Base-by-base conservation (phyloP, 2,888 invertebrate genomes). In the Dicranocentrus wangi region DNA sequence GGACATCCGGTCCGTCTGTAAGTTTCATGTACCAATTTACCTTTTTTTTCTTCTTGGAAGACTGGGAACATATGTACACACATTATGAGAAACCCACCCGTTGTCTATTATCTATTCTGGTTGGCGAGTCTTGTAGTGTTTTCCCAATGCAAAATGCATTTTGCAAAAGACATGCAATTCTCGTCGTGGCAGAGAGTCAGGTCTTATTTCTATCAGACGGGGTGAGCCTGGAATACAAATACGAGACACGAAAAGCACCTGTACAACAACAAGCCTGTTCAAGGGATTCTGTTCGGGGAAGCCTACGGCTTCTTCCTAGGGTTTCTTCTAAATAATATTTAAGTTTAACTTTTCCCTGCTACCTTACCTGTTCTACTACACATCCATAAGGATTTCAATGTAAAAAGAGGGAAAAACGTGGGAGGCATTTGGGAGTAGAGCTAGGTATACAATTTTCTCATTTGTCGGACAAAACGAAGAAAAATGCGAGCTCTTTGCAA, bases 191-290 rank as follows among this genome's bases (percentile, higher is more conserved):
- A 39, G 32, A 65, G 65, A 63, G 65, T 58, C 51, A 76, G 76
- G 47, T 58, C 43, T 17, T 76, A 76, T 76, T 76, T 76, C 76
- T 76, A 76, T 76, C 76, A 76, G 42, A 17, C 21, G 43, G 55
- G 58, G 39, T 42, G 73, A 32, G 23, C 25, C n/a, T 28, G 60
- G 68, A 76, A 76, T 76, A 68, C 76, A 66, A 76, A 76, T 68
- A 55, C 47, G 47, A 17, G 51, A 43, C 19, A 43, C 13, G 42
- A 51, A 19, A 17, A 19, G 19, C 51, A 51, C 51, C 51, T 51
- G 51, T 19, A 51, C 32, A n/a, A n/a, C n/a, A n/a, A n/a, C n/a
- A n/a, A n/a, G n/a, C n/a, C n/a, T n/a, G n/a, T n/a, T n/a, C n/a
- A n/a, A n/a, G n/a, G n/a, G n/a, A n/a, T n/a, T n/a, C n/a, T n/a